phyloP scores from a whole-genome alignment of 2,888 invertebrate genomes.

The Apamea monoglypha region DNA sequence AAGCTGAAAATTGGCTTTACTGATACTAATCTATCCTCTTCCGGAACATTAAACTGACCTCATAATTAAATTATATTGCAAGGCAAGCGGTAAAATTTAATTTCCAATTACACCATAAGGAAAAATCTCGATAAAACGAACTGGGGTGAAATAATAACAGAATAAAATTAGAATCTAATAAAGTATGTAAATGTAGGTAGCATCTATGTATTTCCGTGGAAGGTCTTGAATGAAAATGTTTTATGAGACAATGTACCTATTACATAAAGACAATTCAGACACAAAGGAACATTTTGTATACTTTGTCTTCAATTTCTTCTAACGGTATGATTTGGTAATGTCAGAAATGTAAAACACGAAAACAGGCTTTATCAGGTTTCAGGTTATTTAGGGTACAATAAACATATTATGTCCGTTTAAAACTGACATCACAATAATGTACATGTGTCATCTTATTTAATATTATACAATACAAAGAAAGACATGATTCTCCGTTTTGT shows the following conservation, averaged over 20 bases:
- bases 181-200: slow-evolving; percentile 31
- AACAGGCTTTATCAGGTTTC: slow-evolving; percentile 53
- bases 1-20: slow-evolving; percentile 29
- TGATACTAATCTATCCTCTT: slow-evolving; percentile 43
- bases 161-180: slow-evolving; percentile 49
- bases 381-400: slow-evolving; percentile 46
- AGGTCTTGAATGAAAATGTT: slow-evolving; percentile 32
- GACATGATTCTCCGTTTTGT: not conserved
- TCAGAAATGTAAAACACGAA: slow-evolving; percentile 43
- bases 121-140: slow-evolving; percentile 41
- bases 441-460: slow-evolving; percentile 1
- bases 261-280: slow-evolving; percentile 50
- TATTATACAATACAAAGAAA: not conserved
- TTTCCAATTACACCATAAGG: slow-evolving; percentile 49
- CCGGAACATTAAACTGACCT: slow-evolving; percentile 49
- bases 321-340: slow-evolving; percentile 47
- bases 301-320: slow-evolving; percentile 40
- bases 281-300: slow-evolving; percentile 48
- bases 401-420: not conserved
- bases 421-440: slow-evolving; percentile 11
- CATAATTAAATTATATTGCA: slow-evolving; percentile 50
- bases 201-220: slow-evolving; percentile 16
- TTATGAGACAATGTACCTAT: slow-evolving; percentile 25
- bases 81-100: slow-evolving; percentile 52
- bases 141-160: slow-evolving; percentile 24